Percentiles rank a stretch among this genome's conserved stretches.
phyloP scores from a whole-genome alignment of 2,113 vertebrate genomes.

The Balaeniceps rex region DNA sequence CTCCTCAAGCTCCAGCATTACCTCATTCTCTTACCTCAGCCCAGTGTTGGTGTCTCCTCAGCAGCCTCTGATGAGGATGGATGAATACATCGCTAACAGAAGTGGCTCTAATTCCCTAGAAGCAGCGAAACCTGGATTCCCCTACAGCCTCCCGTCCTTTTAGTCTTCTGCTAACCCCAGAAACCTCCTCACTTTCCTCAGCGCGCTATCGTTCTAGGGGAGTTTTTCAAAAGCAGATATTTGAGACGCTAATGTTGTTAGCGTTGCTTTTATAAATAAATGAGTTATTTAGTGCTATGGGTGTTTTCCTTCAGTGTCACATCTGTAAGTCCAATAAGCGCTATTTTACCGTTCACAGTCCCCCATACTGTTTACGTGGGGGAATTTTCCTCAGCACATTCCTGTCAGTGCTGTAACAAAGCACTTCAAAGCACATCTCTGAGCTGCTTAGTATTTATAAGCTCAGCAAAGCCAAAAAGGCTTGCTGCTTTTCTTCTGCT shows the following conservation, averaged over 20 bases:
- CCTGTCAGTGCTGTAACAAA: not conserved
- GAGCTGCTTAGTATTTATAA: not conserved
- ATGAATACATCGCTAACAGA: not conserved
- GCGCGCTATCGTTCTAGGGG: not conserved
- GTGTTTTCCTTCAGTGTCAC: not conserved
- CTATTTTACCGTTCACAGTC: not conserved
- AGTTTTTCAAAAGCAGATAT: not conserved
- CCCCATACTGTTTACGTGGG: not conserved
- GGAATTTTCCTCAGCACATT: not conserved
- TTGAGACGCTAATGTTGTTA: not conserved
- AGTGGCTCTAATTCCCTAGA: not conserved
- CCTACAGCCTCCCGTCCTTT: not conserved
- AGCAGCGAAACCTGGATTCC: not conserved
- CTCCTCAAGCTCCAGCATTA: conserved; percentile 2
- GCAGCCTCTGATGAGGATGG: not conserved
- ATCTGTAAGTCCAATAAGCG: not conserved
- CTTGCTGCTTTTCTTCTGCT: not conserved
- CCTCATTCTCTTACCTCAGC: not conserved
- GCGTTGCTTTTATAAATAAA: not conserved
- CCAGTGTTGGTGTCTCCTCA: not conserved
- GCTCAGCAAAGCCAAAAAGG: not conserved
- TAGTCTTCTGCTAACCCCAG: not conserved
- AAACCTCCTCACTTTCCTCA: not conserved
- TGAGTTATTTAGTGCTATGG: not conserved
- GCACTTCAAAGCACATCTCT: not conserved